Evolutionary conservation across 2,888 invertebrate genomes (phyloP), one percentile per base, ranked within the genome.

Genomic region (Litoditis marina): DNA sequence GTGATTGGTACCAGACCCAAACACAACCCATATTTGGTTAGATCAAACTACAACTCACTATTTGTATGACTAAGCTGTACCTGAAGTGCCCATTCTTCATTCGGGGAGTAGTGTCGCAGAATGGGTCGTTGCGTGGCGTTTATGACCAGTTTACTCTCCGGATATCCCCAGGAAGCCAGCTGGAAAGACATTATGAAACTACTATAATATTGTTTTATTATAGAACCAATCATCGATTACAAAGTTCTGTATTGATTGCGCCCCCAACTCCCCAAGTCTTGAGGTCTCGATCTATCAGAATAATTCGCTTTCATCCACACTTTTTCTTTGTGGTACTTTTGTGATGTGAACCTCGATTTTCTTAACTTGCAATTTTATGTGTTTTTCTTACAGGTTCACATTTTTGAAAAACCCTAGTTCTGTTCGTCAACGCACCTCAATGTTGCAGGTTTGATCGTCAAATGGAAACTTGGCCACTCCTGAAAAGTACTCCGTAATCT

Each of bases 41-140:
- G 8, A 3, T 44, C 25, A 22, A 3, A 44, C 25, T 44, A 22
- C 44, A 5, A 22, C n/a, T n/a, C n/a, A n/a, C n/a, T n/a, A n/a
- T n/a, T n/a, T n/a, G n/a, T n/a, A n/a, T n/a, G n/a, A n/a, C n/a
- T n/a, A n/a, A n/a, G n/a, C n/a, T n/a, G 39, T 19, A 77, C 78
- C 64, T 71, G 71, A 25, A 78, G 61, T 32, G 77, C 77, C 78
- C 78, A 78, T 65, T 78, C 78, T 47, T 78, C 78, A 47, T 78
- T 78, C 2, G 63, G 65, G 0, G 69, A 58, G 39, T 77, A 78
- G 44, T 78, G 76, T 36, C 66, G 63, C n/a, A 75, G 65, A 13
- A 67, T 50, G 28, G 71, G 70, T 36, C 71, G 69, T 27, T 69
- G 66, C 13, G 71, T 62, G 13, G 76, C 71, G 32, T 70, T 68